These are phyloP conservation scores for Vidua chalybeata DNA, from an alignment of 2,113 vertebrate genomes.

Conservation along the genomic window DNA sequence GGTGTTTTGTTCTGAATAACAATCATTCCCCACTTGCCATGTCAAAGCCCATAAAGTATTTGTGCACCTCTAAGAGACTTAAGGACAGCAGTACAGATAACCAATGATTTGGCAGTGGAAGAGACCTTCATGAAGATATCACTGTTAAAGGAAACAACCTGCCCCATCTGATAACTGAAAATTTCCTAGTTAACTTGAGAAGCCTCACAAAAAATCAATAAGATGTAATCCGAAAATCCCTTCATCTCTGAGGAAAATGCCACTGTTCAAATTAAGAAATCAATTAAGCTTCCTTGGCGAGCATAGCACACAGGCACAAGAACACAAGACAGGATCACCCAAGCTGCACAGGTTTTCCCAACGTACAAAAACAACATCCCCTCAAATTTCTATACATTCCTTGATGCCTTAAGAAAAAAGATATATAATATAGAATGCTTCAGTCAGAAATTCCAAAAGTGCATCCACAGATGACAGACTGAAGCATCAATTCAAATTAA, in stretches of 20 bases:
- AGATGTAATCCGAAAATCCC: not conserved
- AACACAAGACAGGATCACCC: not conserved
- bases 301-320: not conserved
- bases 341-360: not conserved
- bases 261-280: not conserved
- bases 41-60: not conserved
- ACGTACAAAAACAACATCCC: not conserved
- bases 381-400: not conserved
- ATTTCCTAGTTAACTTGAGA: not conserved
- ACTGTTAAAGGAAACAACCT: not conserved
- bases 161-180: not conserved
- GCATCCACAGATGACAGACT: not conserved
- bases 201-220: not conserved
- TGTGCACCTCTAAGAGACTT: not conserved
- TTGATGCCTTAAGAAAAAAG: not conserved
- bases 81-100: not conserved
- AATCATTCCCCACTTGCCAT: not conserved
- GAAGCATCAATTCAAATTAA: not conserved
- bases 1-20: not conserved
- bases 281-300: not conserved
- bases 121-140: not conserved
- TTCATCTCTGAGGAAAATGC: not conserved
- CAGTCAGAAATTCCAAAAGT: not conserved
- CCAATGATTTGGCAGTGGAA: not conserved
- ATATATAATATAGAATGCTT: not conserved